A percentile compares a stretch with the other conserved stretches of the same genome.
Evolutionary conservation across 2,113 vertebrate genomes (phyloP).

Genomic region (Gnathochromis pfefferi): DNA sequence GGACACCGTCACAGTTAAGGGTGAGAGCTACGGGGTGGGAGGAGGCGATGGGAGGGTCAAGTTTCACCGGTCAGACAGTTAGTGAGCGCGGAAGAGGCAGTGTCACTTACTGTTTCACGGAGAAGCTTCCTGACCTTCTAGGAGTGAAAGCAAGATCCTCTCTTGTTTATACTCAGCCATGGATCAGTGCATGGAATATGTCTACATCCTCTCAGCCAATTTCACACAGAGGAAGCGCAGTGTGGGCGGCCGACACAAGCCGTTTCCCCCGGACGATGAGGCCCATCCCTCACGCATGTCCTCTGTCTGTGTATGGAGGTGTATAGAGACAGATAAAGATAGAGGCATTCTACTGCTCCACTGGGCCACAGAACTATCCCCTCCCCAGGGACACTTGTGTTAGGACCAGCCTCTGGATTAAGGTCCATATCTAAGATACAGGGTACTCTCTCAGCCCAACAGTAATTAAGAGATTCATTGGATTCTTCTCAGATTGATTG

Average conservation of each 20-base stretch:
- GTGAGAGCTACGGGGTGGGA: background rate
- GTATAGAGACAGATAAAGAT: constrained; percentile 48
- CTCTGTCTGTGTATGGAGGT: constrained; percentile 50
- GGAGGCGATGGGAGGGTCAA: constrained; percentile 34
- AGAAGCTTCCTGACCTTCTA: constrained; percentile 69
- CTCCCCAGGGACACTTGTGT: constrained; percentile 36
- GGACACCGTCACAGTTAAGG: constrained; percentile 26
- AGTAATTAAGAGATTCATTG: background rate
- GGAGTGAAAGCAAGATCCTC: constrained; percentile 63
- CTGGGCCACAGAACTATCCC: constrained; percentile 60
- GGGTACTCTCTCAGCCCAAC: background rate
- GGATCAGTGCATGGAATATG: constrained; percentile 80
- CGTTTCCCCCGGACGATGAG: constrained; percentile 64
- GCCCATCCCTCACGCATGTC: constrained; percentile 64
- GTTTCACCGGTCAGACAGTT: constrained; percentile 61
- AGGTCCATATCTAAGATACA: background rate
- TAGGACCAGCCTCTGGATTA: constrained; percentile 16
- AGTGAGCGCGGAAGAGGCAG: constrained; percentile 54
- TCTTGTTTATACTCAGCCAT: constrained; percentile 76
- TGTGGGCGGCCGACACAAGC: constrained; percentile 71
- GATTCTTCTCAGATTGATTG: background rate
- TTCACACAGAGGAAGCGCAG: constrained; percentile 74
- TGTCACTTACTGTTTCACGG: constrained; percentile 70
- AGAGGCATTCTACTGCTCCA: constrained; percentile 67
- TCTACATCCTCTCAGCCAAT: constrained; percentile 80